phyloP scores from a whole-genome alignment of 2,113 vertebrate genomes.

The Vidua chalybeata region DNA sequence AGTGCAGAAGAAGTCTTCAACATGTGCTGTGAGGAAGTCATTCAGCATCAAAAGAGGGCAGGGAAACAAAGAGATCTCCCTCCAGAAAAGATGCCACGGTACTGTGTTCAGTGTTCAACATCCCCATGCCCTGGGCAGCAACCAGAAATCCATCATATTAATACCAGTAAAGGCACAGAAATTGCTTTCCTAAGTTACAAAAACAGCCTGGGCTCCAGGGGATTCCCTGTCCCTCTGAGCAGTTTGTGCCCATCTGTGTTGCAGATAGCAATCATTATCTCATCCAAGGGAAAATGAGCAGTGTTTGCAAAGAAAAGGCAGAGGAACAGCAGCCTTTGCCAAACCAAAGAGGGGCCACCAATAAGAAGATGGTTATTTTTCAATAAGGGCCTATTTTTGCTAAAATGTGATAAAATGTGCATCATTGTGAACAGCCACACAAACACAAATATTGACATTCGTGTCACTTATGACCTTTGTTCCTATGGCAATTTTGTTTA shows the following conservation, averaged over 20 bases:
- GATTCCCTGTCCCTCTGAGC: slow-evolving; percentile 25
- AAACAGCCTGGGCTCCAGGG: background rate
- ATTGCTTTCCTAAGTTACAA: background rate
- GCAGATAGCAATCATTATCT: background rate
- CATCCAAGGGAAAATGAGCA: slow-evolving; percentile 36
- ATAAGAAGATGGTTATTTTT: background rate
- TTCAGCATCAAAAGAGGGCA: background rate
- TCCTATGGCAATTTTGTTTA: background rate
- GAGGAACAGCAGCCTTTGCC: background rate
- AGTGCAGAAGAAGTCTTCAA: background rate
- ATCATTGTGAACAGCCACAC: background rate
- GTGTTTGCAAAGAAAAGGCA: background rate
- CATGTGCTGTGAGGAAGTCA: background rate
- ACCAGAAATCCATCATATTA: background rate
- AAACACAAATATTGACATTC: background rate
- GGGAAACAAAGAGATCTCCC: background rate
- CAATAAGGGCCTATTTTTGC: background rate
- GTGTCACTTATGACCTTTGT: background rate
- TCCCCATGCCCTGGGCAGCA: background rate
- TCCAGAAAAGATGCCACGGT: background rate
- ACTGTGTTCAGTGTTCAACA: background rate
- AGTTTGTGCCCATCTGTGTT: slow-evolving; percentile 22
- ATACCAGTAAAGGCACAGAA: background rate
- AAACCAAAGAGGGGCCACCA: background rate
- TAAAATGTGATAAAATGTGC: background rate